Conservation (phyloP, 2,888 invertebrate genomes). For the Rotaria socialis region DNA sequence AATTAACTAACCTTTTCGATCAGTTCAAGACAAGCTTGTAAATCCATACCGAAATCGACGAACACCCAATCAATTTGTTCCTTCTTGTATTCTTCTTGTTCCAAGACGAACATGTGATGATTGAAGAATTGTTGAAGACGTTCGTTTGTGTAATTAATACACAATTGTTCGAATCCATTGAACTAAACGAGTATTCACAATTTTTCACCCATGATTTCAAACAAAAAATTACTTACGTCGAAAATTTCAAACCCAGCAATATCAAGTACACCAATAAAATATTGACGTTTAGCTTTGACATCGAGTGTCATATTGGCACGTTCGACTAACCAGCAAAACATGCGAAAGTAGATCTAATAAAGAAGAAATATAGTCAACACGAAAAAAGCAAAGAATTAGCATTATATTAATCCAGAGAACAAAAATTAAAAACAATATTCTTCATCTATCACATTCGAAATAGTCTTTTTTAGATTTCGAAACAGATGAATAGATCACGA, state of each 20-base stretch:
- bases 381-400: not conserved
- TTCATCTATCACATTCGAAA: not conserved
- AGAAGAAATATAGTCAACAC: not conserved
- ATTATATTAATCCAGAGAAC: too few relatives aligned
- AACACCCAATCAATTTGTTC: slow-evolving; percentile 91
- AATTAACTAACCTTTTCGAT: slow-evolving; percentile 56
- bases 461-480: too few relatives aligned
- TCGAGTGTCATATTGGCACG: slow-evolving; percentile 99
- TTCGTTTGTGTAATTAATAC: slow-evolving; percentile 97
- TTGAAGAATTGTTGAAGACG: slow-evolving; percentile 97
- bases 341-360: slow-evolving; percentile 52
- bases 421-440: too few relatives aligned
- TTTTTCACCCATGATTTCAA: not conserved
- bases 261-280: slow-evolving; percentile 99
- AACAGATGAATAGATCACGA: too few relatives aligned
- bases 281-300: slow-evolving; percentile 94
- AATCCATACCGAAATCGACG: slow-evolving; percentile 95
- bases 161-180: slow-evolving; percentile 95
- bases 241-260: slow-evolving; percentile 99
- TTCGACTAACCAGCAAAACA: slow-evolving; percentile 80
- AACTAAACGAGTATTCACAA: slow-evolving; percentile 65
- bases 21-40: slow-evolving; percentile 87
- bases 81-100: slow-evolving; percentile 89
- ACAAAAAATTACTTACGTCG: slow-evolving; percentile 64
- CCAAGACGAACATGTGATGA: slow-evolving; percentile 92